These are phyloP conservation scores for Psittacula cyanocephala DNA, from an alignment of 2,113 vertebrate genomes.

Conservation along the genomic window DNA sequence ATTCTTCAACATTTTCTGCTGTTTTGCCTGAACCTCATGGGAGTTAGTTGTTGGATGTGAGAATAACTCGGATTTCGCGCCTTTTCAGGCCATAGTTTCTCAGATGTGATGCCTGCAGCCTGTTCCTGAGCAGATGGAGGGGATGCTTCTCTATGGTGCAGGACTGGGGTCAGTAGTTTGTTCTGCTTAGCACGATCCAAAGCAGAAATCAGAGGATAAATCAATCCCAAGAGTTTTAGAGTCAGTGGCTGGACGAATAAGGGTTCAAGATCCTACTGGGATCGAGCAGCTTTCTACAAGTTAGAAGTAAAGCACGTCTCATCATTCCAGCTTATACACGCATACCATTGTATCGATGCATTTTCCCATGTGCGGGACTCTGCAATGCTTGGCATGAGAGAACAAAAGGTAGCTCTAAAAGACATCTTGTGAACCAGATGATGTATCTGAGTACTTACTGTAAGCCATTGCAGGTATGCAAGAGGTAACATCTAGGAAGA, in stretches of 20 bases:
- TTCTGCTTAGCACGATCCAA: not conserved
- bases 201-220: not conserved
- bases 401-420: not conserved
- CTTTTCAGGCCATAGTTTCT: not conserved
- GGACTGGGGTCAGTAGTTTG: accelerated
- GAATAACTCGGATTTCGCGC: not conserved
- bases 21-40: not conserved
- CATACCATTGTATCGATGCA: not conserved
- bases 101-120: not conserved
- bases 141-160: not conserved
- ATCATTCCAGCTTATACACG: accelerated
- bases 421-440: not conserved
- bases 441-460: not conserved
- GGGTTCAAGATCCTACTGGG: not conserved
- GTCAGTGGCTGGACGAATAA: not conserved
- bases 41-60: not conserved
- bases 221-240: not conserved
- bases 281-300: not conserved
- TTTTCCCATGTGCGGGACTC: accelerated
- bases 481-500: not conserved
- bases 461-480: not conserved
- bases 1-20: not conserved
- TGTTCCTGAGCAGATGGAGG: not conserved
- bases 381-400: not conserved
- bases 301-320: not conserved